phyloP scores from a whole-genome alignment of 1,140 invertebrate species.

The Drosophila arawakana region DNA sequence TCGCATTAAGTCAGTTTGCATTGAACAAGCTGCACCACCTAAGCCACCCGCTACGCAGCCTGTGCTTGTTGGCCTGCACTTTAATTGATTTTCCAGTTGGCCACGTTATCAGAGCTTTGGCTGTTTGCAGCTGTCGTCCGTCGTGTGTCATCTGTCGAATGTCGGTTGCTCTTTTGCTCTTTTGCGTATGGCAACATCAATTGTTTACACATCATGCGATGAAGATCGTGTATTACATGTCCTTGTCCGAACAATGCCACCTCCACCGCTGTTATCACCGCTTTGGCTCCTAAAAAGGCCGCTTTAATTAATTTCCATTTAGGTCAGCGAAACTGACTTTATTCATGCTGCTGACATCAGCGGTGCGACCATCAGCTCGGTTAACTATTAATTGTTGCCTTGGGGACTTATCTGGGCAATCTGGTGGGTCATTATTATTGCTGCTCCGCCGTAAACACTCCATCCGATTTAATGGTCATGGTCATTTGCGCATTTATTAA shows the following conservation, averaged over 20 bases:
- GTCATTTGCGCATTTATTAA: constrained; percentile 29
- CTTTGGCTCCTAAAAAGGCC: constrained; percentile 10
- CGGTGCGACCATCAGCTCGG: constrained; percentile 3
- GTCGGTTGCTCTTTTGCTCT: constrained; percentile 8
- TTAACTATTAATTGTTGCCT: constrained; percentile 38
- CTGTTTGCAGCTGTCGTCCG: constrained; percentile 55
- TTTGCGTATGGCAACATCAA: constrained; percentile 22
- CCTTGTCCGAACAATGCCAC: neutral
- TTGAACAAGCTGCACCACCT: constrained; percentile 14
- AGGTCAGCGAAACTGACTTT: constrained; percentile 29
- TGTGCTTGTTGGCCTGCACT: constrained; percentile 53
- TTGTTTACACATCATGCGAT: constrained; percentile 33
- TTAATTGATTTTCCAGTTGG: constrained; percentile 80
- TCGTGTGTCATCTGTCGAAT: constrained; percentile 13
- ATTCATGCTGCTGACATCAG: constrained; percentile 14
- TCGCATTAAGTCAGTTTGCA: constrained; percentile 43
- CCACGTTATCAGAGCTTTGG: constrained; percentile 69
- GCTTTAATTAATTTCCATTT: constrained; percentile 49
- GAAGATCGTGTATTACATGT: constrained; percentile 22
- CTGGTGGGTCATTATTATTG: constrained; percentile 24
- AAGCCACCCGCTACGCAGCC: constrained; percentile 9
- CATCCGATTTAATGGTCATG: constrained; percentile 26
- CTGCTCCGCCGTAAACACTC: neutral
- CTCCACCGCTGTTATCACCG: neutral
- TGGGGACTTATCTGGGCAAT: constrained; percentile 25